Conservation (phyloP, 2,113 vertebrate genomes). For the Mellivora capensis region DNA sequence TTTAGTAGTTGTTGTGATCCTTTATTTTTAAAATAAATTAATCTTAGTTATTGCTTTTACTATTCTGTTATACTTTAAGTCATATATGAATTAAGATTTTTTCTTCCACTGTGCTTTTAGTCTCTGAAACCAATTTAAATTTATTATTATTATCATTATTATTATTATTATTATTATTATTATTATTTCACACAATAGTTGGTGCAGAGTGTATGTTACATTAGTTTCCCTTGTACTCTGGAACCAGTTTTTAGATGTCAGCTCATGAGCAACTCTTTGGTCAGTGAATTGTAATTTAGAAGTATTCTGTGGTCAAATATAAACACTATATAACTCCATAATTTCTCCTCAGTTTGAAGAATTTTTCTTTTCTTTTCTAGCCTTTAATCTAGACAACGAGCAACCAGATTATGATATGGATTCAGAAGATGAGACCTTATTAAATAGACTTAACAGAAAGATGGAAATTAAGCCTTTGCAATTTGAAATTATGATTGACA, state of each 20-base stretch:
- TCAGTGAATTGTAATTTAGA: not conserved
- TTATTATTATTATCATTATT: not conserved
- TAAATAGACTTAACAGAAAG: conserved; percentile 93
- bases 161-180: not conserved
- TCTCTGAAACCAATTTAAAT: conserved; percentile 20
- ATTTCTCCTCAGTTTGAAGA: conserved; percentile 57
- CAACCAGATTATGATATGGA: conserved; percentile 97
- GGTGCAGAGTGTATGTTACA: not conserved
- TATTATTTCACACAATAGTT: not conserved
- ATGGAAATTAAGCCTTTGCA: conserved; percentile 95
- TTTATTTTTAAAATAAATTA: conserved; percentile 31
- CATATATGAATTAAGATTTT: not conserved
- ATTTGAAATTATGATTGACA: conserved; percentile 95
- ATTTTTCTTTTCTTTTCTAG: conserved; percentile 76
- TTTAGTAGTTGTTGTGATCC: not conserved
- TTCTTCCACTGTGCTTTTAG: not conserved
- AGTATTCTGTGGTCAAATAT: not conserved
- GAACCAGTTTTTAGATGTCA: conserved; percentile 27
- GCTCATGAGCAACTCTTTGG: not conserved
- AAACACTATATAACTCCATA: not conserved
- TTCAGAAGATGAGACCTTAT: conserved; percentile 94
- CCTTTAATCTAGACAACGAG: conserved; percentile 92
- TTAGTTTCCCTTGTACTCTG: not conserved
- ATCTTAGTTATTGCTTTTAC: conserved; percentile 29
- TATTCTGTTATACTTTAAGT: conserved; percentile 17